A percentile compares a stretch with the other conserved stretches of the same genome.
Conservation (phyloP, 2,888 invertebrate species). For the Sarcophaga caerulescens region DNA sequence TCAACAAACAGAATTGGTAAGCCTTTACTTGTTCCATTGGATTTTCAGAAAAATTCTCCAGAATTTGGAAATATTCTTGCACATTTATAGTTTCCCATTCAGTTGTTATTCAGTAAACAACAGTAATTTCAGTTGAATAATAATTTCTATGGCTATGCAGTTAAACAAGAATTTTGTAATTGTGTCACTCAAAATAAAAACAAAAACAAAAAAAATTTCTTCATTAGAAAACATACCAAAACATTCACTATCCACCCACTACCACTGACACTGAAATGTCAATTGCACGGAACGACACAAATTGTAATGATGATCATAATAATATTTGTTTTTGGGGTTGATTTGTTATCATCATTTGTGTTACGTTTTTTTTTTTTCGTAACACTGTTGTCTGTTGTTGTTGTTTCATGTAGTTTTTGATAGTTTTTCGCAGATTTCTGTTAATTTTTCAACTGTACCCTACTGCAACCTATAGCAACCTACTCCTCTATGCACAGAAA, state of each 20-base stretch:
- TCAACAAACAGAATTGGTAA: too few species aligned
- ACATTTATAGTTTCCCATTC: too few species aligned
- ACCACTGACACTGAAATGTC: conserved; percentile 62
- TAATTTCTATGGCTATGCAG: conserved; percentile 20
- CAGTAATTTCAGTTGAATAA: conserved; percentile 7
- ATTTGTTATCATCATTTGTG: conserved; percentile 19
- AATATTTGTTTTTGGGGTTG: conserved; percentile 40
- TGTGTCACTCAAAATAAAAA: not conserved
- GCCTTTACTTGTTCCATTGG: too few species aligned
- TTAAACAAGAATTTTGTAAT: conserved; percentile 22
- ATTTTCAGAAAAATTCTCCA: too few species aligned
- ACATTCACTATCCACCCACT: conserved; percentile 4
- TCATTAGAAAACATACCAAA: not conserved
- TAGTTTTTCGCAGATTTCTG: conserved; percentile 16
- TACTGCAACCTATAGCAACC: not conserved
- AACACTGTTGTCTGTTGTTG: too few species aligned
- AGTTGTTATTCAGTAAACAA: too few species aligned
- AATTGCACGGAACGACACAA: conserved; percentile 48
- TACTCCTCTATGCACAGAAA: not conserved
- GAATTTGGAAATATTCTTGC: too few species aligned
- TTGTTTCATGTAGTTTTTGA: not conserved
- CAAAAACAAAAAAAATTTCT: not conserved
- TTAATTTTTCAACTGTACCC: conserved; percentile 35
- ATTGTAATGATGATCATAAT: conserved; percentile 48
- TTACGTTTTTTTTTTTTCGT: too few species aligned